Conservation (phyloP, 2,113 vertebrate genomes). For the Saiga tatarica region DNA sequence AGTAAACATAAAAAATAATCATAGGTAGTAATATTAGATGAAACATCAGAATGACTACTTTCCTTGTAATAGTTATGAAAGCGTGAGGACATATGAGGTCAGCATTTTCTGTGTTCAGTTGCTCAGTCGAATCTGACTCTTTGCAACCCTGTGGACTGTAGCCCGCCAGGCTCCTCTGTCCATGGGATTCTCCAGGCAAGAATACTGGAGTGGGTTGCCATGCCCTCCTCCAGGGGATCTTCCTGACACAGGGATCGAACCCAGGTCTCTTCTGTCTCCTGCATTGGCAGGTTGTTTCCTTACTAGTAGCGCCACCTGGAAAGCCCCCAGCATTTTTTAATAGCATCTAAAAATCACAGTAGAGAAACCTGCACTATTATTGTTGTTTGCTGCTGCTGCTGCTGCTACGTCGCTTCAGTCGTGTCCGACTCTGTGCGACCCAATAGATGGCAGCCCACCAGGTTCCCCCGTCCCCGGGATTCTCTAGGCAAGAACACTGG, state of each 20-base stretch:
- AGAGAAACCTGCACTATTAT: neutral
- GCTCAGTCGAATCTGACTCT: neutral
- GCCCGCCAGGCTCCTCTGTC: neutral
- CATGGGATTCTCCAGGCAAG: neutral
- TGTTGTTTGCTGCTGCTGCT: too few relatives aligned
- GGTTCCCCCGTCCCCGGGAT: too few relatives aligned
- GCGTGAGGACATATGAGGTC: neutral
- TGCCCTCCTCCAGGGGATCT: neutral
- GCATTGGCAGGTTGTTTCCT: neutral
- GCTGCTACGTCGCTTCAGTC: too few relatives aligned
- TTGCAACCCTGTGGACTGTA: neutral
- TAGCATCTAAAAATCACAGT: neutral
- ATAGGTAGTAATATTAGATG: conserved; percentile 32
- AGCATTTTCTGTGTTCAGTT: neutral
- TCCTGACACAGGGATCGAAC: neutral
- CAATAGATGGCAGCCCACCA: too few relatives aligned
- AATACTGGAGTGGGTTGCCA: neutral
- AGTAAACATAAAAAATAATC: conserved; percentile 35
- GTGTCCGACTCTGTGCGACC: too few relatives aligned
- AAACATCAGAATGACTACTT: conserved; percentile 21
- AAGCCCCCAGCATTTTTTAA: neutral
- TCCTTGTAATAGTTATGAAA: conserved; percentile 11
- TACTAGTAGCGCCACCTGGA: neutral
- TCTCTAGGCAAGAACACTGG: too few relatives aligned
- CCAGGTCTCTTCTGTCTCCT: neutral